Evolutionary conservation across 2,113 vertebrate species (phyloP), one percentile per base, ranked within the genome.

Genomic region (Malaclemys terrapin): DNA sequence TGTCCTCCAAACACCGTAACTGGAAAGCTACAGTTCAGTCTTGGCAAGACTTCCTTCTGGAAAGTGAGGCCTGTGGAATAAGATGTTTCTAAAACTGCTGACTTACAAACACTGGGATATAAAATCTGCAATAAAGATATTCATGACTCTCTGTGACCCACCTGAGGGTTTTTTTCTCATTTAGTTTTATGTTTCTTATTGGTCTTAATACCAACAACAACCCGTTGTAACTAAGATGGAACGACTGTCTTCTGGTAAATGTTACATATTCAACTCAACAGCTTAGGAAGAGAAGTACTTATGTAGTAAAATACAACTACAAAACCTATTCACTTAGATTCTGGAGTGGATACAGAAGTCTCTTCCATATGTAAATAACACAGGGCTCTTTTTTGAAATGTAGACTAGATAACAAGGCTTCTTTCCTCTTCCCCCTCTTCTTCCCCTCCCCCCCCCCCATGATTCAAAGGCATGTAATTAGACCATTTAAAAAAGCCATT

Each of bases 11-110:
- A 17, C 80, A 8, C n/a, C 14, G 8, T 38, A 25, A 11, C n/a
- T 93, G 29, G 19, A 35, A 89, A 62, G 52, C 53, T 31, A 84
- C 80, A 88, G 24, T 35, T n/a, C 12, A n/a, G 22, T 54, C 52
- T 42, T 38, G n/a, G 19, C n/a, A 20, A 54, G 80, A n/a, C 52
- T 82, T 24, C 38, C 38, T 22, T 75, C 10, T 22, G n/a, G 25
- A 82, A 82, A 86, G 29, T 56, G 45, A 79, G 27, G 56, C 19
- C 11, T 45, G 25, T 57, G 93, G 50, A 90, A 87, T n/a, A 65
- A 90, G 56, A 10, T 11, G 86, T 62, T 69, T 27, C 57, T 27
- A 11, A 54, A 93, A 35, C 54, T 42, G 4, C 57, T 94, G 6
- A 45, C 24, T 81, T 89, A 25, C 1, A 80, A 4, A 50, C 31